Percentiles rank a stretch among this genome's conserved stretches.
Evolutionary conservation across 2,113 vertebrate species (phyloP).

Genomic region (Lycaon pictus): DNA sequence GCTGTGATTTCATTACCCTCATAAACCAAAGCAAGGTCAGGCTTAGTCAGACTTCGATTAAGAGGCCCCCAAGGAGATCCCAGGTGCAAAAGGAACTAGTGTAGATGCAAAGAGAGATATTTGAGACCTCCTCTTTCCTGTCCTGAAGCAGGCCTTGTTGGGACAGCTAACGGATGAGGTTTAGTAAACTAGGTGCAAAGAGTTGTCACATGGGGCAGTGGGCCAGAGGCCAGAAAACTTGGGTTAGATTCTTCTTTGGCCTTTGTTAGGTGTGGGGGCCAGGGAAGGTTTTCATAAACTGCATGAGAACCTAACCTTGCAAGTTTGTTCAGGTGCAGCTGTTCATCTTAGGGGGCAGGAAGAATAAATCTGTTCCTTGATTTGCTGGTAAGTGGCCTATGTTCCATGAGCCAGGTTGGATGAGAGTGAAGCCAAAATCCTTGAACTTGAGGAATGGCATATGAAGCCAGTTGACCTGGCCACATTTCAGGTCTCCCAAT

Average conservation of each 20-base stretch:
- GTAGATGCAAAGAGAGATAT: conserved; percentile 27
- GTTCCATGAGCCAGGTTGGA: conserved; percentile 43
- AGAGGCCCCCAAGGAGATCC: conserved; percentile 70
- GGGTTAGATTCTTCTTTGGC: conserved; percentile 42
- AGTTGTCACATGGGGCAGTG: background rate
- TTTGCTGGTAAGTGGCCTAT: conserved; percentile 58
- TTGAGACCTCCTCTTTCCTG: conserved; percentile 62
- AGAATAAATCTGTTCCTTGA: conserved; percentile 54
- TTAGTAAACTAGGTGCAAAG: background rate
- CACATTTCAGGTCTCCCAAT: conserved; percentile 47
- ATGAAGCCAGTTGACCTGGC: conserved; percentile 52
- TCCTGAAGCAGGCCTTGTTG: background rate
- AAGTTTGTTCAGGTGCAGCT: conserved; percentile 76
- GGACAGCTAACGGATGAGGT: background rate
- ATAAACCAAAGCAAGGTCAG: conserved; percentile 78
- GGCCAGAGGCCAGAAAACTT: conserved; percentile 4
- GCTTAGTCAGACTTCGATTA: conserved; percentile 76
- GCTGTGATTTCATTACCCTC: conserved; percentile 80
- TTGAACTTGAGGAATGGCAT: conserved; percentile 3
- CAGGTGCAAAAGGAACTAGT: conserved; percentile 72
- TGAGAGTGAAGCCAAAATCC: conserved; percentile 31
- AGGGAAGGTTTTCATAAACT: conserved; percentile 55
- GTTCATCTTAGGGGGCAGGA: conserved; percentile 42
- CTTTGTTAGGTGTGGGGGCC: background rate
- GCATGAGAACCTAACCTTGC: background rate